phyloP scores from a whole-genome alignment of 1,140 invertebrate species.

The Achroia grisella region DNA sequence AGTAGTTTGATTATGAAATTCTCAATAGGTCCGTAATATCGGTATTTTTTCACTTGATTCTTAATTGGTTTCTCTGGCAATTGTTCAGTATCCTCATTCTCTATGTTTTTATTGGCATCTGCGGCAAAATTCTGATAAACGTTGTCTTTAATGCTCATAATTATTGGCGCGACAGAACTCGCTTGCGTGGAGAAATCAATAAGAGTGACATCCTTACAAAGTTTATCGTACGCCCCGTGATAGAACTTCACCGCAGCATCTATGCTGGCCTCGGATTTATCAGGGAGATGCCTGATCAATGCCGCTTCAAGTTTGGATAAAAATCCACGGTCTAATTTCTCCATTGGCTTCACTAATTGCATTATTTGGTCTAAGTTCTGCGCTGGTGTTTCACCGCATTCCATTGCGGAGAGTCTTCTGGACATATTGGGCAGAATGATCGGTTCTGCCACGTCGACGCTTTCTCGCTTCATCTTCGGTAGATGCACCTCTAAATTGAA shows the following conservation, averaged over 20 bases:
- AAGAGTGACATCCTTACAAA: conserved; percentile 36
- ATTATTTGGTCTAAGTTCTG: conserved; percentile 43
- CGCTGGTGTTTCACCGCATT: conserved; percentile 37
- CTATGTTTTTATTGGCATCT: conserved; percentile 56
- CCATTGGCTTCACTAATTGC: conserved; percentile 35
- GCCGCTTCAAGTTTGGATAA: conserved; percentile 37
- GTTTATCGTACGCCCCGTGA: conserved; percentile 35
- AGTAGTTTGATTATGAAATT: conserved; percentile 46
- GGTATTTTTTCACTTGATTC: conserved; percentile 54
- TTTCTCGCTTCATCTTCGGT: conserved; percentile 57
- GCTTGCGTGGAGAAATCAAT: conserved; percentile 52
- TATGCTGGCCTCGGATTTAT: conserved; percentile 55
- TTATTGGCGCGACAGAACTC: conserved; percentile 59
- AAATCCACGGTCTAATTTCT: conserved; percentile 47
- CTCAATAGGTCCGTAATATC: conserved; percentile 63
- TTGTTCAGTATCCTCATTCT: conserved; percentile 58
- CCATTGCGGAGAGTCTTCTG: conserved; percentile 50
- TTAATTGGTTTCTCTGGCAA: conserved; percentile 44
- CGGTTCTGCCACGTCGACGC: conserved; percentile 58
- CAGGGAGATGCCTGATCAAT: conserved; percentile 42
- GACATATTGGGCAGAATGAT: conserved; percentile 59
- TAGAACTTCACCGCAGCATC: conserved; percentile 51
- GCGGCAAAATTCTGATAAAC: conserved; percentile 58
- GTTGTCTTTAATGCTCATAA: conserved; percentile 66
- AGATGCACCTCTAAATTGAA: conserved; percentile 52